Base-by-base conservation (phyloP, 2,888 invertebrate species). In the Watsonalla binaria region DNA sequence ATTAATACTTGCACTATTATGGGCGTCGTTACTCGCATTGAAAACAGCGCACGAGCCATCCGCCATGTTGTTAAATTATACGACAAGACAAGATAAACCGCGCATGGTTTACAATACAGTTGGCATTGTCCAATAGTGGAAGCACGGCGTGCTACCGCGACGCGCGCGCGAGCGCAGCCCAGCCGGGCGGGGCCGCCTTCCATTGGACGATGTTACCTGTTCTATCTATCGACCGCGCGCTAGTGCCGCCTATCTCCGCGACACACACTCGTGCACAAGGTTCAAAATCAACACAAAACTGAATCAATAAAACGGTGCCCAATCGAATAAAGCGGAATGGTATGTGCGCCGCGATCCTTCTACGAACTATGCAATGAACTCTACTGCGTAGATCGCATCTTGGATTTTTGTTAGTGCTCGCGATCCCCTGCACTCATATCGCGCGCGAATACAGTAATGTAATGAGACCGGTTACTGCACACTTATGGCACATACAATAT, bases 191-290 rank as follows among this genome's bases (percentile, higher is more conserved):
- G 47, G 37, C 37, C 57, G 54, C 54, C 51, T 53, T 50, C 61
- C 46, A 64, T 63, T 62, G 63, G 63, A 51, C 61, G 60, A 57
- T 51, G 55, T 47, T 52, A 56, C 62, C 66, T 61, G 61, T 57
- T 13, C n/a, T 39, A 37, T 49, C 49, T 49, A 14, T 14, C 46
- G 46, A 7, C 15, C 46, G 46, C 46, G 46, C 45, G 37, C 37
- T 8, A 8, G 37, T 7, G 37, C 37, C 37, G 37, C 37, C 37
- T 37, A 37, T 37, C 37, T 37, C 37, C 37, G 42, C 42, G 42
- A 11, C 37, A 6, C 37, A 6, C 11, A 8, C 42, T 42, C 42
- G 42, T 11, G 42, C 42, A 37, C 45, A 42, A 15, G 46, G 51
- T 37, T 39, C 51, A 42, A 39, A 49, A n/a, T n/a, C 24, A 33